Evolutionary conservation across 1,140 invertebrate species (phyloP), one percentile per base, ranked within the genome.

Genomic region (Scaptodrosophila lebanonensis): DNA sequence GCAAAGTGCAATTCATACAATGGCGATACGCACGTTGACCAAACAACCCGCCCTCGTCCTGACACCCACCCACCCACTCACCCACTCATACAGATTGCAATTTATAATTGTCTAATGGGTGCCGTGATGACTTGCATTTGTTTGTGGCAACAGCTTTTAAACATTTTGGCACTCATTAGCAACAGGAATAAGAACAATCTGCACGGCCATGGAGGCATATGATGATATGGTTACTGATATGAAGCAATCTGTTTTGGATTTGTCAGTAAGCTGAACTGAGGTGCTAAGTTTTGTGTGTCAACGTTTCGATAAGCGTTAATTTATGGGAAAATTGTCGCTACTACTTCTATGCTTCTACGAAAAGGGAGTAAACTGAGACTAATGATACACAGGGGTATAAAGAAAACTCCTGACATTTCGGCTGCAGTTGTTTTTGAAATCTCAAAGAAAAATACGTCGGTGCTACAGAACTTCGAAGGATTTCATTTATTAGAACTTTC

Each of bases 1-100:
- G 43, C 65, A 52, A 75, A 70, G 62, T 75, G 66, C 61, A 75
- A 70, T 71, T 75, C 71, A 75, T 75, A 71, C 57, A 71, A 8
- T 25, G 22, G 22, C 3, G 22, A n/a, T n/a, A n/a, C n/a, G n/a
- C n/a, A n/a, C n/a, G 70, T 76, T 65, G 61, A 8, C 51, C 33
- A 20, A 6, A 16, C 30, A 25, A 32, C 42, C 22, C 44, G 16
- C 45, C 42, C 50, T 40, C 20, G 12, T 15, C 45, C 22, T 27
- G 4, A 30, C 12, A 16, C 30, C 0, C 13, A 2, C 15, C n/a
- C 11, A 7, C 18, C 2, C 2, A 8, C 2, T 29, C 22, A 32
- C 20, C 9, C n/a, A 8, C 11, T 32, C 22, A 25, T 3, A 25
- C 3, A 25, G 22, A 32, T 12, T 39, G 45, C 38, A 42, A 44